Conservation (phyloP, 2,113 vertebrate species). For the Sinosuthora webbiana region DNA sequence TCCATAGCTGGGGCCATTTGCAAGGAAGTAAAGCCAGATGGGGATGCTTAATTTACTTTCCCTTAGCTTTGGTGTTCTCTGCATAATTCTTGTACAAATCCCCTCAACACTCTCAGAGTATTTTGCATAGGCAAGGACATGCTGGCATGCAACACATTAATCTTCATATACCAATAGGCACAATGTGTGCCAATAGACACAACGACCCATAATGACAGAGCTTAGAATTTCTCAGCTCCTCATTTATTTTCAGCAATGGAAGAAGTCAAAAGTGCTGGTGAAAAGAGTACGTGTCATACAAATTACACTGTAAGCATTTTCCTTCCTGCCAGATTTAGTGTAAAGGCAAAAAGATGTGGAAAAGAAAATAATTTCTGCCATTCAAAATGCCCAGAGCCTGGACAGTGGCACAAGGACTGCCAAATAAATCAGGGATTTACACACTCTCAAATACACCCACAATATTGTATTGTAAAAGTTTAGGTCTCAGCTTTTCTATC, state of each 20-base stretch:
- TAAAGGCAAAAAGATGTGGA: neutral
- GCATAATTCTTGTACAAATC: neutral
- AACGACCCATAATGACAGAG: neutral
- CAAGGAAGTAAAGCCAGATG: conserved; percentile 13
- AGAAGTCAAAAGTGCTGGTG: neutral
- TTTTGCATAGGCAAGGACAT: neutral
- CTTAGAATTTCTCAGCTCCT: neutral
- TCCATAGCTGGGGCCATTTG: neutral
- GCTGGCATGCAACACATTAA: neutral
- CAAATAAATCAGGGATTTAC: neutral
- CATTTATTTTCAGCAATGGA: neutral
- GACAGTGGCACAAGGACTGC: neutral
- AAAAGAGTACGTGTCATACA: neutral
- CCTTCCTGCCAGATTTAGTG: neutral
- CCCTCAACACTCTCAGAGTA: neutral
- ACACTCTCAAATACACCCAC: neutral
- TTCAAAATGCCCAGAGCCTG: neutral
- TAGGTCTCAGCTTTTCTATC: neutral
- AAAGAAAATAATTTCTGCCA: neutral
- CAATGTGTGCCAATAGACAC: neutral
- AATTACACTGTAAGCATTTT: neutral
- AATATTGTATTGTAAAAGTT: neutral
- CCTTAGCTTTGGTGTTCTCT: neutral
- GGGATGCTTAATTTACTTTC: neutral
- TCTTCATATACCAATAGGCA: neutral